These are phyloP conservation scores for Apotomis capreana DNA, from an alignment of 2,888 invertebrate species.

Conservation along the genomic window DNA sequence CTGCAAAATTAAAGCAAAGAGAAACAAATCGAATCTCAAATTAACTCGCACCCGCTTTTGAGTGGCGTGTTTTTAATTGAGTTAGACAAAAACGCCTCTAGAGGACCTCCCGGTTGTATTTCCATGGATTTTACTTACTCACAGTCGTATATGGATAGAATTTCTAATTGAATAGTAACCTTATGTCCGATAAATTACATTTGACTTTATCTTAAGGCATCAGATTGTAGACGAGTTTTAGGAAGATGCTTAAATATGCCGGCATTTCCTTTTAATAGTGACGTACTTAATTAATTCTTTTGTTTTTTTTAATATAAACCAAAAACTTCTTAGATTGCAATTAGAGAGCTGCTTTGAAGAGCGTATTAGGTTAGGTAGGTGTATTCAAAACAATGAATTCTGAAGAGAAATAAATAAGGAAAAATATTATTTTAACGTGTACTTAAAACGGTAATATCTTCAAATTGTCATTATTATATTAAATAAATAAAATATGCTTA, in stretches of 20 bases:
- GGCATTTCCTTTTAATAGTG: constrained; percentile 1
- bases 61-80: constrained; percentile 36
- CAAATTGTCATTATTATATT: no score
- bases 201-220: background rate
- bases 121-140: background rate
- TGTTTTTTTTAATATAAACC: background rate
- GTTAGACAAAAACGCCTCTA: constrained; percentile 19
- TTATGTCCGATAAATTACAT: background rate
- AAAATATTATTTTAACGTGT: no score
- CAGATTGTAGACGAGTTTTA: background rate
- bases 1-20: constrained; percentile 16
- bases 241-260: background rate
- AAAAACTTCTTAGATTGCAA: background rate
- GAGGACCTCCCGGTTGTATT: background rate
- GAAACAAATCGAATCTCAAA: constrained; percentile 37
- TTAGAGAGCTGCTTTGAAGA: background rate
- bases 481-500: no score
- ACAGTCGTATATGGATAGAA: background rate
- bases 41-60: constrained; percentile 26
- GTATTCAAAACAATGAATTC: background rate
- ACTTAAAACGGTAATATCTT: no score
- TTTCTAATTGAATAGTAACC: background rate
- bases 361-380: no score
- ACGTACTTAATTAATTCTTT: background rate
- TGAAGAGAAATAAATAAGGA: background rate